Evolutionary conservation across 2,113 vertebrate species (phyloP).

Genomic region (Clarias gariepinus): DNA sequence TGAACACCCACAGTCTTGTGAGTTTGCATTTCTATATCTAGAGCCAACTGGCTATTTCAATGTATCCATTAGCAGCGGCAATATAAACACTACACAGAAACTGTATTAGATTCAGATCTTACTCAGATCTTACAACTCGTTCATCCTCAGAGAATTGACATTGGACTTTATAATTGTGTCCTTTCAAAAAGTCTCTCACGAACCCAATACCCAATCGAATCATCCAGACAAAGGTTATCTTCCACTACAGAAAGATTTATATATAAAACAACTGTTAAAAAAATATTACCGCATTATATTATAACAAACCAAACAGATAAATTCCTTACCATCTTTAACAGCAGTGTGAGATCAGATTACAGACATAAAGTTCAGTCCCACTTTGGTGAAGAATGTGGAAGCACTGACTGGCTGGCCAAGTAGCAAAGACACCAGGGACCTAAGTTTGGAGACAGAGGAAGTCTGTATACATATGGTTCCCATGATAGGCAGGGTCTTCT

Average conservation of each 20-base stretch:
- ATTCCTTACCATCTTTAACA: constrained; percentile 63
- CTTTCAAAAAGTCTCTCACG: constrained; percentile 67
- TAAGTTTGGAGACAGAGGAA: constrained; percentile 66
- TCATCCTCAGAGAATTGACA: constrained; percentile 68
- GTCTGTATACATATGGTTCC: constrained; percentile 60
- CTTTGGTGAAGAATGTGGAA: constrained; percentile 70
- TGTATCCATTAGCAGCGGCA: constrained; percentile 69
- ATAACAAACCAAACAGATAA: neutral
- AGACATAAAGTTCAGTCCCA: constrained; percentile 73
- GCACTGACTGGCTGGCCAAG: constrained; percentile 72
- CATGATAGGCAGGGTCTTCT: constrained; percentile 67
- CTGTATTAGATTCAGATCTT: neutral
- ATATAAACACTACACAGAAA: constrained; percentile 64
- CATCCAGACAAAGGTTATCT: constrained; percentile 67
- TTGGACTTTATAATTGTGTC: constrained; percentile 66
- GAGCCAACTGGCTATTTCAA: constrained; percentile 76
- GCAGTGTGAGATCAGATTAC: constrained; percentile 70
- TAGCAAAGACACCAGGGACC: constrained; percentile 66
- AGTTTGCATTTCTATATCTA: constrained; percentile 63
- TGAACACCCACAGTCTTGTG: constrained; percentile 69
- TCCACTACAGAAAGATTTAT: constrained; percentile 57
- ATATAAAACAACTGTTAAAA: neutral
- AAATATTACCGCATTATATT: neutral
- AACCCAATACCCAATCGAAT: constrained; percentile 75
- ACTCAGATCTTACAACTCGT: constrained; percentile 63